Percentiles rank a stretch among this genome's conserved stretches.
phyloP scores from a whole-genome alignment of 1,140 invertebrate species.

The Drosophila truncata region DNA sequence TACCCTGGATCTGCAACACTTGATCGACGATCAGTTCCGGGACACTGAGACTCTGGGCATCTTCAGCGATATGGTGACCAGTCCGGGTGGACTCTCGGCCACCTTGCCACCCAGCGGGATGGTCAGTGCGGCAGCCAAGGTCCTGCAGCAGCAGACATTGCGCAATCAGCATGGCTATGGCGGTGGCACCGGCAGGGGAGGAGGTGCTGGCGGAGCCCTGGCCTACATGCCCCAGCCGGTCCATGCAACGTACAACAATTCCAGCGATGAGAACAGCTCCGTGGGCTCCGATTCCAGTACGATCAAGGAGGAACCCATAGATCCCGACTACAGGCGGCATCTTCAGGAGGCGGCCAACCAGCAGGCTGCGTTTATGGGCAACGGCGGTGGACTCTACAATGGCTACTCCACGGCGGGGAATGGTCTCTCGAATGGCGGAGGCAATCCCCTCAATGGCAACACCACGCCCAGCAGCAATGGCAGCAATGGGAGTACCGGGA shows the following conservation, averaged over 20 bases:
- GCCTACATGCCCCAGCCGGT: constrained; percentile 96
- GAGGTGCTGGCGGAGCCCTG: constrained; percentile 88
- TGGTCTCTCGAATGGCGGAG: constrained; percentile 79
- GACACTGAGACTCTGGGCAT: constrained; percentile 90
- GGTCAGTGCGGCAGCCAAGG: constrained; percentile 85
- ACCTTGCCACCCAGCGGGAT: constrained; percentile 85
- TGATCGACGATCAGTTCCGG: constrained; percentile 96
- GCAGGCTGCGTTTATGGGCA: constrained; percentile 77
- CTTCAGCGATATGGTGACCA: constrained; percentile 92
- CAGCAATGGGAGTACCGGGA: constrained; percentile 85
- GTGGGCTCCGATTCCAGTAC: constrained; percentile 81
- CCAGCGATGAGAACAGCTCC: constrained; percentile 82
- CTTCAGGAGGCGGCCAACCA: constrained; percentile 85
- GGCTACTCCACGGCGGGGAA: constrained; percentile 72
- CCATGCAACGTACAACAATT: constrained; percentile 90
- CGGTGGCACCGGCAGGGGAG: constrained; percentile 20
- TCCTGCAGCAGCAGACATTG: constrained; percentile 79
- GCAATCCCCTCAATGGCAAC: constrained; percentile 85
- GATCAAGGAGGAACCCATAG: constrained; percentile 89
- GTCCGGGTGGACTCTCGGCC: constrained; percentile 86
- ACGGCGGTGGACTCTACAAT: constrained; percentile 85
- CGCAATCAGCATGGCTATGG: constrained; percentile 85
- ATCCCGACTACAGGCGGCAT: constrained; percentile 90
- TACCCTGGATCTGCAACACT: constrained; percentile 93
- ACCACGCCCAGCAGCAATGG: constrained; percentile 86